Percentiles rank a stretch among this genome's conserved stretches.
phyloP scores from a whole-genome alignment of 2,113 vertebrate species.

The Elaphurus davidianus region DNA sequence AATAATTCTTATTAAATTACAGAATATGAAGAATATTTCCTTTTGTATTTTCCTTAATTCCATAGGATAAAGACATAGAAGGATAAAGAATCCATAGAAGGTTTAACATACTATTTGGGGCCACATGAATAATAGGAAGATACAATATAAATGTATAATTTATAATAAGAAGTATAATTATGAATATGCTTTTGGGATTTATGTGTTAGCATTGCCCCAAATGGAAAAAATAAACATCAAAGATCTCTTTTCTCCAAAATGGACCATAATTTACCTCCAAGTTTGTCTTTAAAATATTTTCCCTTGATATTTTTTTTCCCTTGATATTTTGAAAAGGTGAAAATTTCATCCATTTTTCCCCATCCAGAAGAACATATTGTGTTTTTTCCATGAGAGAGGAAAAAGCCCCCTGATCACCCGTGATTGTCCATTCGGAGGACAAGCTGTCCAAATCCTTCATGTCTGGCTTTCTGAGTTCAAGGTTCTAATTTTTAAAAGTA shows the following conservation, averaged over 20 bases:
- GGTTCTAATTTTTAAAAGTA: not conserved
- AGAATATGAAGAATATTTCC: not conserved
- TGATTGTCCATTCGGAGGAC: not conserved
- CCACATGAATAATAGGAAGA: not conserved
- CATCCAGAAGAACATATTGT: not conserved
- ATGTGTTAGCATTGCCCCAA: not conserved
- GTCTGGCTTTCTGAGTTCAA: not conserved
- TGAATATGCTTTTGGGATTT: not conserved
- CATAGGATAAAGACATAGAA: not conserved
- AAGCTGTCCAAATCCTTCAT: not conserved
- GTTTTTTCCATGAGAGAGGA: not conserved
- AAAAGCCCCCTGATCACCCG: not conserved
- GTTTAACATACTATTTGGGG: not conserved
- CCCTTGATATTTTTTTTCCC: not conserved
- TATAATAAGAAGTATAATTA: not conserved
- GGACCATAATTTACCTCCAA: not conserved
- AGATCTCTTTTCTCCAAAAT: slow-evolving; percentile 7
- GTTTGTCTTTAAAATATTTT: slow-evolving; percentile 25
- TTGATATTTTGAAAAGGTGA: not conserved
- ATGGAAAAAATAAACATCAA: slow-evolving; percentile 9
- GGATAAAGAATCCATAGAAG: not conserved
- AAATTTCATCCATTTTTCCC: not conserved
- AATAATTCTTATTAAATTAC: no score
- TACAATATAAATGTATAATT: not conserved
- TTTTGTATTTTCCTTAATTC: not conserved